Base-by-base conservation (phyloP, 1,140 invertebrate genomes). In the Holcopasites calliopsidis region DNA sequence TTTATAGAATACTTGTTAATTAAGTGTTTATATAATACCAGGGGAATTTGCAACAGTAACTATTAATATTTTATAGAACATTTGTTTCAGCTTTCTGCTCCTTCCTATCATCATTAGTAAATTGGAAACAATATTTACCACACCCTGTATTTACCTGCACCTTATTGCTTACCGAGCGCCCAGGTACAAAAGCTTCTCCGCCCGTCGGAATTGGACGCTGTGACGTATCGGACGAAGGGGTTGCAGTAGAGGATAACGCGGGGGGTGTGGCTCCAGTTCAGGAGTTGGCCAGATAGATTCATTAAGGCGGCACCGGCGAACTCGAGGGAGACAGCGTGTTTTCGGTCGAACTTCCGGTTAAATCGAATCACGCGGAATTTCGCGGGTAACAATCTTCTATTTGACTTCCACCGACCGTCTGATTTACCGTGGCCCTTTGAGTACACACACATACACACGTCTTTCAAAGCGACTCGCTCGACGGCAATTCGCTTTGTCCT, bases 321-420 rank as follows among this genome's bases (percentile, higher is more conserved):
- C 64, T 58, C 0, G 68, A 49, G 33, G 75, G 40, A 26, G 62
- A 18, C 21, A 44, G 21, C 52, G 70, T 76, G 44, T 82, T 83
- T 84, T 76, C 73, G 69, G 49, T 71, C 80, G 77, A 84, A 84
- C 73, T 86, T 79, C 50, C 70, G 66, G 60, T 71, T 76, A 87
- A 89, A 89, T 88, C 80, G 86, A 88, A 88, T 89, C 83, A 87
- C 75, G 58, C 35, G 40, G 50, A 86, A 88, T 83, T 76, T 80
- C 69, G 76, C 64, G n/a, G 85, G 85, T 85, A 85, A 87, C 83
- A 85, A 86, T 85, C 86, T 87, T 85, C 77, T 85, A 73, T 89
- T 89, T 88, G 85, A 87, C 76, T 88, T 89, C 68, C 75, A 79
- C 68, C 77, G 50, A 78, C 76, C 55, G 77, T 78, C 79, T 80